Evolutionary conservation across 1,140 invertebrate genomes (phyloP), one percentile per base, ranked within the genome.

Genomic region (Drosophila ananassae): DNA sequence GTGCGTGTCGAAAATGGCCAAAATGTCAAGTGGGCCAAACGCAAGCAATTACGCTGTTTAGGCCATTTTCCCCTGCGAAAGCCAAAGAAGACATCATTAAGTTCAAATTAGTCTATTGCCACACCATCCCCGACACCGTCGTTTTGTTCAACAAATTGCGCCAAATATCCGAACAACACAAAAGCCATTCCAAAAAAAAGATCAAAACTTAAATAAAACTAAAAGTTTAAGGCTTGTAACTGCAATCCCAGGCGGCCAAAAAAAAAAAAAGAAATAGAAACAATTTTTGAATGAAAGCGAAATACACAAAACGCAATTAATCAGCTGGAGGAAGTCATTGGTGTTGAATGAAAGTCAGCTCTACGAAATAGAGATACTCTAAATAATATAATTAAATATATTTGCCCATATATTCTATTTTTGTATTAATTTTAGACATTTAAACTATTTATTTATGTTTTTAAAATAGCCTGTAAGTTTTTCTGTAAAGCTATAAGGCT

Each of bases 51-150:
- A 84, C 69, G 58, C 66, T 85, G 71, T 25, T 37, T 22, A 25
- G 21, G 59, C 21, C 44, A 28, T 25, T 53, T 82, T 85, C 69
- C 78, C 62, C 72, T 84, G 80, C 76, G 76, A 83, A 75, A 84
- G 80, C 81, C 68, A 87, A 87, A 85, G 78, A 87, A 85, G 81
- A 87, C 81, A 85, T 85, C 81, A 85, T 87, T 85, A 81, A 80
- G 81, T 76, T 80, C 63, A 46, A 78, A 87, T 85, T 81, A 81
- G 69, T 63, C 73, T 62, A 81, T 85, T 85, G 77, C 81, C 82
- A 78, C 82, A 85, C 50, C 41, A 4, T 3, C 17, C 3, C 25
- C 25, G 17, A 3, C 7, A 2, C 13, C 24, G 13, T 12, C 53
- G 63, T 81, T 85, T 85, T 85, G 81, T 77, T 77, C 47, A 74